Evolutionary conservation across 37 sponge, comb jelly and placozoan species (phyloP).

Genomic region (Eunapius fragilis): DNA sequence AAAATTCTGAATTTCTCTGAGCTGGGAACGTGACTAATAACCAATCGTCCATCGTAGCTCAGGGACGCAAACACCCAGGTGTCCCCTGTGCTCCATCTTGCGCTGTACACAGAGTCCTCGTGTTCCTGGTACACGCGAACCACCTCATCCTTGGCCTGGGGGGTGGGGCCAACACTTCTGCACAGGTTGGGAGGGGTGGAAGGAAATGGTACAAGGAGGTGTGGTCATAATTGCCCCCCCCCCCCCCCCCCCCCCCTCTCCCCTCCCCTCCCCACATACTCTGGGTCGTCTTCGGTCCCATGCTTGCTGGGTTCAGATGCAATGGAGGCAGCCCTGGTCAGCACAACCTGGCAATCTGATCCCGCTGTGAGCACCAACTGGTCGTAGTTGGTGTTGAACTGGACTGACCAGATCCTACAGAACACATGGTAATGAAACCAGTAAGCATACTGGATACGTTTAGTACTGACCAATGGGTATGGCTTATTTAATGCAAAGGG

Average conservation of each 20-base stretch:
- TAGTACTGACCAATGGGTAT: background rate
- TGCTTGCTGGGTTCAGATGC: slow-evolving; percentile 84
- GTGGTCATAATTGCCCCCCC: too few species aligned
- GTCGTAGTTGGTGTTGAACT: slow-evolving; percentile 90
- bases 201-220: too few species aligned
- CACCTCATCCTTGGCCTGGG: slow-evolving; percentile 67
- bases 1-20: slow-evolving; percentile 78
- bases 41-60: slow-evolving; percentile 96
- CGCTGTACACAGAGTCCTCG: slow-evolving; percentile 96
- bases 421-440: background rate
- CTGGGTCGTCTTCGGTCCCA: slow-evolving; percentile 74
- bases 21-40: slow-evolving; percentile 91
- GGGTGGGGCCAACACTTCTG: background rate
- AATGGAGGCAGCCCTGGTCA: slow-evolving; percentile 78
- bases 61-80: slow-evolving; percentile 98
- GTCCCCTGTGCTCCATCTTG: slow-evolving; percentile 90
- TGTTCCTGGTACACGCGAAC: slow-evolving; percentile 90
- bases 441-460: background rate
- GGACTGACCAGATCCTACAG: slow-evolving; percentile 89
- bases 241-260: background rate
- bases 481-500: too few species aligned
- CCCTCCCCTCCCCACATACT: slow-evolving; percentile 12
- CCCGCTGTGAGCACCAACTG: slow-evolving; percentile 88
- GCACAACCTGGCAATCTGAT: slow-evolving; percentile 92
- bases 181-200: background rate